Percentiles rank a stretch among this genome's conserved stretches.
Conservation (phyloP, 1,140 invertebrate genomes). For the Chironomus tepperi region DNA sequence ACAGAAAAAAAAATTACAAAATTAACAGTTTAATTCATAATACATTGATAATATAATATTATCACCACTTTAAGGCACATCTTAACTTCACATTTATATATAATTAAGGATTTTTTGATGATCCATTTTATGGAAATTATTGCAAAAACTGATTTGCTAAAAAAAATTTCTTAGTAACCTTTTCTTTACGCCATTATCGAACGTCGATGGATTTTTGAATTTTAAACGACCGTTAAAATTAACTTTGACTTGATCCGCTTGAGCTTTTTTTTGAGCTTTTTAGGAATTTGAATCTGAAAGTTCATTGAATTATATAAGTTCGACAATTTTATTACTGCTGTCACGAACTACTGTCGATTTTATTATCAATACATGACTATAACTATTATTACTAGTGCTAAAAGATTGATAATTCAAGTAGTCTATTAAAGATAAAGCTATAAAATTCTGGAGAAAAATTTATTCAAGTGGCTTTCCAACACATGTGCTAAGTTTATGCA, state of each 20-base stretch:
- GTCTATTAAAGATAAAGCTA: too few relatives aligned
- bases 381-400: too few relatives aligned
- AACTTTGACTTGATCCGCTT: background rate
- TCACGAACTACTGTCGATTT: too few relatives aligned
- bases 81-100: background rate
- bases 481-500: too few relatives aligned
- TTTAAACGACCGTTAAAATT: background rate
- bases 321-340: too few relatives aligned
- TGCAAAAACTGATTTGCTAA: background rate
- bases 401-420: too few relatives aligned
- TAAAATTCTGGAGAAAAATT: too few relatives aligned
- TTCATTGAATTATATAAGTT: background rate
- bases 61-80: background rate
- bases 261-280: background rate
- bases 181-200: conserved; percentile 20
- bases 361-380: too few relatives aligned
- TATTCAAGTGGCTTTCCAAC: too few relatives aligned
- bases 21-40: background rate
- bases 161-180: conserved; percentile 3
- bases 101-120: background rate
- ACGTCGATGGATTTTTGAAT: background rate
- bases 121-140: background rate
- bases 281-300: background rate
- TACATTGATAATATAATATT: background rate
- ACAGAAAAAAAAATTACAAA: background rate